Base-by-base conservation (phyloP, 2,888 invertebrate genomes). In the Diarsia dahlii region DNA sequence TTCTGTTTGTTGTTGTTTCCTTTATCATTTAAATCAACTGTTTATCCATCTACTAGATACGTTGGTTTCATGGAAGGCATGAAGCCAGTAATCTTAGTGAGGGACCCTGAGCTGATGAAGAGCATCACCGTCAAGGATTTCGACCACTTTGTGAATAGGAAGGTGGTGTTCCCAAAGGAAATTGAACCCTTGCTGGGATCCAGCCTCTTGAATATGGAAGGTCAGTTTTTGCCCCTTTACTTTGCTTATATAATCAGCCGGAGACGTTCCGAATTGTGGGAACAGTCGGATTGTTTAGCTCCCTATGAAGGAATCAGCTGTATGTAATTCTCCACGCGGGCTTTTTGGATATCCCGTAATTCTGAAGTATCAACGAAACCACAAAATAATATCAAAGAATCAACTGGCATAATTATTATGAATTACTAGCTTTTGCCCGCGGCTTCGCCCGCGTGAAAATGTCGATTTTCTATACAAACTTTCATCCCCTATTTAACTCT, bases 61-160 rank as follows among this genome's bases (percentile, higher is more conserved):
- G 92, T 94, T 0, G 94, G 92, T 0, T 93, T 93, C 48, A 95
- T 96, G 60, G 97, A 97, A 82, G 93, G 95, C 0, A 92, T 92
- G 0, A 87, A 81, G 0, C 96, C 96, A 0, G 78, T 95, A 0
- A 76, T 96, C 8, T 82, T 97, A 63, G 89, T 97, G 23, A 91
- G 95, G 10, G 97, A 97, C 86, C 96, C 96, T 0, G 97, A 97
- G 56, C 70, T 97, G 20, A 91, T 97, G 5, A 97, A 97, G 83
- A 90, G 89, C 65, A 94, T 97, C 39, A 94, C 96, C 0, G 93
- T 97, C 0, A 97, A 97, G 84, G 96, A 97, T 78, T 97, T 97
- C 67, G 97, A 97, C 72, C 95, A 97, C 78, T 97, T 97, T 78
- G 89, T 94, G 0, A 95, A 97, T 64, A 97, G 95, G 78, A 91